A percentile compares a stretch with the other conserved stretches of the same genome.
Evolutionary conservation across 2,888 invertebrate species (phyloP).

Genomic region (Griposia aprilina): DNA sequence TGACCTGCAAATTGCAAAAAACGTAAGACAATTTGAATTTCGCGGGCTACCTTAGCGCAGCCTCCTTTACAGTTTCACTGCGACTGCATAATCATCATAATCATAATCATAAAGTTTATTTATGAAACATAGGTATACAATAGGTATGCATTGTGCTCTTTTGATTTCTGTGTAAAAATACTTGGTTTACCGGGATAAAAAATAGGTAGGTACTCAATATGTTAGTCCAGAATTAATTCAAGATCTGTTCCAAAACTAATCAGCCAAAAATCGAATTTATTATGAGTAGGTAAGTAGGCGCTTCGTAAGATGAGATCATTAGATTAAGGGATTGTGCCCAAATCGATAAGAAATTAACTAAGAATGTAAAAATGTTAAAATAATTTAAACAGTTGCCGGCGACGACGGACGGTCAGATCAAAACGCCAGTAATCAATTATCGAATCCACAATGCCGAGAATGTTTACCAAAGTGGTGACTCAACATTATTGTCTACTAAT

Average conservation of each 20-base stretch:
- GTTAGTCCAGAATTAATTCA: neutral
- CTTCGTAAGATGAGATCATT: neutral
- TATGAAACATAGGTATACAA: no score
- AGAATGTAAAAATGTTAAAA: neutral
- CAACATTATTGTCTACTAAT: conserved; percentile 57
- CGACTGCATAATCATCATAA: no score
- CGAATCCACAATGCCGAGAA: conserved; percentile 52
- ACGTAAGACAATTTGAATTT: no score
- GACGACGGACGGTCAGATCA: conserved; percentile 4
- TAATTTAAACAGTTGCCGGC: conserved; percentile 1
- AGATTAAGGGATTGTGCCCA: conserved; percentile 8
- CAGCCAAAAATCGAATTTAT: neutral
- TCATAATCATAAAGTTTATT: no score
- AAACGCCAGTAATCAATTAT: conserved; percentile 21
- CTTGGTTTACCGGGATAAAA: neutral
- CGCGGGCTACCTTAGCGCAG: no score
- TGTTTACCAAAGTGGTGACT: conserved; percentile 55
- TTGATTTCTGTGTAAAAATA: neutral
- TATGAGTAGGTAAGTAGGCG: no score
- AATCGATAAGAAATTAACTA: neutral
- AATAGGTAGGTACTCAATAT: neutral
- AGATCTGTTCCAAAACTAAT: conserved; percentile 10
- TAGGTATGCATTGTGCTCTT: neutral
- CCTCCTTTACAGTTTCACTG: no score
- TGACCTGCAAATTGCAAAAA: no score